Conservation (phyloP, 1,140 invertebrate species). For the Magallana angulata region DNA sequence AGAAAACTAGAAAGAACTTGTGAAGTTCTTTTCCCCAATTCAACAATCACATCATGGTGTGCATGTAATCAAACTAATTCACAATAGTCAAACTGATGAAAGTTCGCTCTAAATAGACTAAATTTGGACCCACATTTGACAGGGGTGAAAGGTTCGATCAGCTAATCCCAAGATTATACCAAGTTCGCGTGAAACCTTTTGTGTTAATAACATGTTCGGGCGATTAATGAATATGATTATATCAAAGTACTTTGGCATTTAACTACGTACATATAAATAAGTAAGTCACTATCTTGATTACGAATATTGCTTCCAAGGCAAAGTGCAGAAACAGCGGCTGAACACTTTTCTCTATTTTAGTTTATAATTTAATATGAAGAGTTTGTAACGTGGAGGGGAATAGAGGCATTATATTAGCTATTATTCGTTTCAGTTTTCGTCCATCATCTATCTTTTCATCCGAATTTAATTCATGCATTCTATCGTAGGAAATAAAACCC, state of each 20-base stretch:
- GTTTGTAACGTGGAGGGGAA: no score
- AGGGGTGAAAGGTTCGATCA: constrained; percentile 1
- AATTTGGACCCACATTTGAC: not conserved
- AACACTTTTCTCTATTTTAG: no score
- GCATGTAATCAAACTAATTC: not conserved
- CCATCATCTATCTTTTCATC: no score
- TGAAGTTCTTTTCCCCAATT: not conserved
- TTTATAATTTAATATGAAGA: no score
- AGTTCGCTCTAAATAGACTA: not conserved
- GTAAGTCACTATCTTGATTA: not conserved
- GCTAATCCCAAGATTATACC: not conserved
- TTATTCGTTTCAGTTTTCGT: no score
- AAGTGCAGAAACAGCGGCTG: no score
- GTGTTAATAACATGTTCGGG: not conserved
- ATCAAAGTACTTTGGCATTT: not conserved
- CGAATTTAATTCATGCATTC: no score
- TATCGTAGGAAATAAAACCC: no score
- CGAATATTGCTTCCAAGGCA: not conserved
- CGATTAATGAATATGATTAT: not conserved
- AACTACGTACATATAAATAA: not conserved
- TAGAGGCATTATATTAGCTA: no score
- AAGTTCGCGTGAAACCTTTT: not conserved
- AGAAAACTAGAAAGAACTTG: not conserved
- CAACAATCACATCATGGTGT: not conserved
- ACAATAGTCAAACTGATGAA: not conserved